Evolutionary conservation across 2,888 invertebrate species (phyloP).

Genomic region (Ormyrus nitidulus): DNA sequence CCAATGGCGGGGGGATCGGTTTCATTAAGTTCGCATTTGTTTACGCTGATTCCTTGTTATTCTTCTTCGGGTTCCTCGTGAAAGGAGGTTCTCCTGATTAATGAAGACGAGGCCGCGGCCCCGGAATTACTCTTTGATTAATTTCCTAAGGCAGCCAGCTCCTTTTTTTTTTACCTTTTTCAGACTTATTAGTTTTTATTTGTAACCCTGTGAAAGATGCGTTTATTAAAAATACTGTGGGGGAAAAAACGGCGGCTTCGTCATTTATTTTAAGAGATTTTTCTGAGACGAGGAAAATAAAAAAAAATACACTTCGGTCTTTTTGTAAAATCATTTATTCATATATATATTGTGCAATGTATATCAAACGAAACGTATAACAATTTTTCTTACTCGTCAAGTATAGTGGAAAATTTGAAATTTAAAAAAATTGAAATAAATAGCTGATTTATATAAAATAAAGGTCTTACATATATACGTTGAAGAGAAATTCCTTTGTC

Average conservation of each 20-base stretch:
- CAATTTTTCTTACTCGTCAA: not conserved
- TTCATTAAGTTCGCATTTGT: not conserved
- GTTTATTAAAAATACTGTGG: not conserved
- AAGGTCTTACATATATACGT: not conserved
- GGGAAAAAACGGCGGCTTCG: too few relatives aligned
- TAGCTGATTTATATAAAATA: not conserved
- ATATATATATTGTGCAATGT: conserved; percentile 33
- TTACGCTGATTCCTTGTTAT: not conserved
- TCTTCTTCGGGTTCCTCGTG: not conserved
- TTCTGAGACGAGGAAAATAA: not conserved
- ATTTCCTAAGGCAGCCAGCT: not conserved
- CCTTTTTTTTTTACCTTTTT: not conserved
- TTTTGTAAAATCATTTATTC: conserved; percentile 45
- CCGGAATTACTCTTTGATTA: not conserved
- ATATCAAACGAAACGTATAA: conserved; percentile 25
- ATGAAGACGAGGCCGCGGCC: not conserved
- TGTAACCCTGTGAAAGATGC: not conserved
- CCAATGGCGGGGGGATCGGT: not conserved
- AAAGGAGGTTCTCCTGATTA: not conserved
- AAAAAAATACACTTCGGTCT: not conserved
- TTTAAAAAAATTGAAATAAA: conserved; percentile 2
- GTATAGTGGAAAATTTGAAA: not conserved
- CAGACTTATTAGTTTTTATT: not conserved
- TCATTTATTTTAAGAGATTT: not conserved
- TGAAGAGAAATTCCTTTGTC: not conserved